Percentiles rank a stretch among this genome's conserved stretches.
Evolutionary conservation across 1,140 invertebrate species (phyloP).

Genomic region (Riptortus pedestris): DNA sequence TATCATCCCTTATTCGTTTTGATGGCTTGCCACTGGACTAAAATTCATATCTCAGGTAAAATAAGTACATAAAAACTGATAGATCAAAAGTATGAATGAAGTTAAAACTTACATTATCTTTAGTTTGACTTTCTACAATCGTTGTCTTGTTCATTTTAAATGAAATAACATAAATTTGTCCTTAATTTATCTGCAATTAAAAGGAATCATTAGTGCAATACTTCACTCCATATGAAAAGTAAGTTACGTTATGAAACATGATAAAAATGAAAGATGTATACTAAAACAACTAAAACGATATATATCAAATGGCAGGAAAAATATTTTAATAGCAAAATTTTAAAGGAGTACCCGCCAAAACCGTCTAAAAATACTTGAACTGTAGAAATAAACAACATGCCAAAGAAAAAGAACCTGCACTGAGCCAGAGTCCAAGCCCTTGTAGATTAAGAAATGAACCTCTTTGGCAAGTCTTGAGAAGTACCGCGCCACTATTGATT

Average conservation of each 20-base stretch:
- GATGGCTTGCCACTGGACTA: slow-evolving; percentile 12
- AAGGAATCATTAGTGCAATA: not conserved
- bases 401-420: not conserved
- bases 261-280: not conserved
- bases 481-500: not conserved
- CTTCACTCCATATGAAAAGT: not conserved
- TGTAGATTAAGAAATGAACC: not conserved
- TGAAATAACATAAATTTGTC: slow-evolving; percentile 1
- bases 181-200: not conserved
- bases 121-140: slow-evolving; percentile 10
- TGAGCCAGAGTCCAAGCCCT: not conserved
- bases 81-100: not conserved
- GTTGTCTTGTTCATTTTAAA: not conserved
- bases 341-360: not conserved
- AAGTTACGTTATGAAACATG: not conserved
- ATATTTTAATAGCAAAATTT: not conserved
- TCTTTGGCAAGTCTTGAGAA: not conserved
- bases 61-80: not conserved
- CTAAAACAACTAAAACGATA: not conserved
- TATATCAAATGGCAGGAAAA: not conserved
- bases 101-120: slow-evolving; percentile 2
- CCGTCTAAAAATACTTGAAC: not conserved
- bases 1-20: slow-evolving; percentile 28
- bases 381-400: not conserved
- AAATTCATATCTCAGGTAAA: not conserved